Base-by-base conservation (phyloP, 2,888 invertebrate genomes). In the Cheilosia scutellata region DNA sequence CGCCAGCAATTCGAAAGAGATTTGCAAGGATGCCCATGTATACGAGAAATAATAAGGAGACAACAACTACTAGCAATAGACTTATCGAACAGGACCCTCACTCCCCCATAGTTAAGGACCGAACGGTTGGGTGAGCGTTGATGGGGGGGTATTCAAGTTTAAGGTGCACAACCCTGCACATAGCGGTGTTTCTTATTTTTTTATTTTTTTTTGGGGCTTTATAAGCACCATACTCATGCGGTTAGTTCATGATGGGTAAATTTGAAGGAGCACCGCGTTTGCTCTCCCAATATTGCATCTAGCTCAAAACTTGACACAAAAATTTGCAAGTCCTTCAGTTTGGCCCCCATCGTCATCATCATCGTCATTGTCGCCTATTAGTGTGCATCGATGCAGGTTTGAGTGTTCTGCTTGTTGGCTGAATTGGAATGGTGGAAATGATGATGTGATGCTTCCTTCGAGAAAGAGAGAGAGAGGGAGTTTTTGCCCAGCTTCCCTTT, bases 291-390 rank as follows among this genome's bases (percentile, higher is more conserved):
- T 75, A 82, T 82, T 75, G 80, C 68, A 75, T 82, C 78, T 68
- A 49, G 62, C 33, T 78, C 65, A 78, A 66, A 83, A 82, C 78
- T 83, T 83, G 83, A 83, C 78, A 83, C 44, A 83, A 27, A 83
- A 77, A 77, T 74, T 74, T 72, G 62, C 55, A 68, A 83, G 83
- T 78, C 66, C 72, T 83, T 78, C 62, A 63, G 55, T 5, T 62
- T 13, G 29, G 44, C 13, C 51, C 37, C 27, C 74, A 53, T 62
- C 55, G 20, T 71, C 63, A 58, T 71, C 47, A 16, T 60, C 33
- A 3, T 37, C 74, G 51, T 77, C 71, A 40, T 82, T 37, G 51
- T 70, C 51, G 42, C 51, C 76, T 66, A 78, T 72, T 68, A 72
- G 57, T 72, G 71, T 74, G 72, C 78, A 82, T 78, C 83, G 83